Evolutionary conservation across 1,140 invertebrate species (phyloP).

Genomic region (Drosophila tristis): DNA sequence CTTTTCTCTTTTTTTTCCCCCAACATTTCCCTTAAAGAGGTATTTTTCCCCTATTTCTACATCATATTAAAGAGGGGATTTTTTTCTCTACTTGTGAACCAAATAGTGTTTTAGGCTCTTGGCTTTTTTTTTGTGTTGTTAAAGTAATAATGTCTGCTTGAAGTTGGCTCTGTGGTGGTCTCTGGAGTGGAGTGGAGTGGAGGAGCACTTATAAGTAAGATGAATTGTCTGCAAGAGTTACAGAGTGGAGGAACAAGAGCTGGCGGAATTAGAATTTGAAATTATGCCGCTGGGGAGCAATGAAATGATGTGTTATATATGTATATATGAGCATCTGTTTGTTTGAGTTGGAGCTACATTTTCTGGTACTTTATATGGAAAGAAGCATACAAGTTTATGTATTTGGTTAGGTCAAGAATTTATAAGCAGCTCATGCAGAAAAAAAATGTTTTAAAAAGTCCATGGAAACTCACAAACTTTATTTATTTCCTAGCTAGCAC

Average conservation of each 20-base stretch:
- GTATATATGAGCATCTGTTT: slow-evolving; percentile 5
- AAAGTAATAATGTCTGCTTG: slow-evolving; percentile 62
- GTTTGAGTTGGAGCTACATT: slow-evolving; percentile 8
- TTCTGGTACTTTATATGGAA: not conserved
- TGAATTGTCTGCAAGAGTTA: slow-evolving; percentile 58
- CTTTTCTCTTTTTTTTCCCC: slow-evolving; percentile 32
- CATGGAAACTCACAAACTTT: no score
- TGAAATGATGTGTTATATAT: slow-evolving; percentile 44
- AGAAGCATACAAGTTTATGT: no score
- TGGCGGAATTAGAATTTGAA: slow-evolving; percentile 72
- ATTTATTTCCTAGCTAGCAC: no score
- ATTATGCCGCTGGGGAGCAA: slow-evolving; percentile 61
- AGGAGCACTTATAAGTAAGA: slow-evolving; percentile 73
- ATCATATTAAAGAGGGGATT: slow-evolving; percentile 4
- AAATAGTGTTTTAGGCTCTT: slow-evolving; percentile 73
- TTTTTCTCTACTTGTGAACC: slow-evolving; percentile 7
- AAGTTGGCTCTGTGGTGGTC: slow-evolving; percentile 51
- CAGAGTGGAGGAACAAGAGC: slow-evolving; percentile 10
- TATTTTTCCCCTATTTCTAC: slow-evolving; percentile 6
- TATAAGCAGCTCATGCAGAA: no score
- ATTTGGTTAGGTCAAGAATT: no score
- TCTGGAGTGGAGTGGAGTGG: no score
- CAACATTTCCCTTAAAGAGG: slow-evolving; percentile 55
- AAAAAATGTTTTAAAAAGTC: no score
- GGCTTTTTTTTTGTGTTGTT: slow-evolving; percentile 31